These are phyloP conservation scores for Scyliorhinus canicula DNA, from an alignment of 2,797 vertebrate species.

Conservation along the genomic window DNA sequence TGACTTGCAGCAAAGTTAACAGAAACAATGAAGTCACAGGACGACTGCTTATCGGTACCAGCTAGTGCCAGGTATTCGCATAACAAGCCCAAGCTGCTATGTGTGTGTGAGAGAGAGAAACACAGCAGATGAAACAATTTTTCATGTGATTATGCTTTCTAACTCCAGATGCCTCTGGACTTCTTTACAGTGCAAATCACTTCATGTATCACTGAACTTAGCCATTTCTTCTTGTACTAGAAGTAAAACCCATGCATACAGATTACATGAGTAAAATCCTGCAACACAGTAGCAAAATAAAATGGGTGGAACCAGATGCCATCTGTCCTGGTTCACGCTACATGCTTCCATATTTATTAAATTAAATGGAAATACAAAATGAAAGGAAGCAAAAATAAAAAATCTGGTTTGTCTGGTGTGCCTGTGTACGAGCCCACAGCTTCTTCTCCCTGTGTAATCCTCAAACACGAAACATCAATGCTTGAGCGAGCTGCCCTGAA, in stretches of 20 bases:
- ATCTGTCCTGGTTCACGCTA: not conserved
- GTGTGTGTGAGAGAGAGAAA: constrained; percentile 17
- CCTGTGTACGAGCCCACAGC: not conserved
- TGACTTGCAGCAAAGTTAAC: constrained; percentile 52
- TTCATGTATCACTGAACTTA: constrained; percentile 38
- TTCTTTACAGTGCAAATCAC: constrained; percentile 36
- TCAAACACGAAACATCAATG: constrained; percentile 37
- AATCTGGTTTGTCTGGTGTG: not conserved
- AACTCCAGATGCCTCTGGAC: constrained; percentile 29
- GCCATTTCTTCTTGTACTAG: constrained; percentile 30
- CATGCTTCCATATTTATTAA: constrained; percentile 25
- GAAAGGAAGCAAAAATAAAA: constrained; percentile 7
- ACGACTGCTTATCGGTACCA: constrained; percentile 50
- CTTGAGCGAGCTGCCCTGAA: constrained; percentile 12
- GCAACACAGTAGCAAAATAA: constrained; percentile 30
- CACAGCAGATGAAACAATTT: constrained; percentile 35
- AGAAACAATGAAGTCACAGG: constrained; percentile 54
- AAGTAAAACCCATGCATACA: constrained; percentile 34
- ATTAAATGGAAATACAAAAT: constrained; percentile 21
- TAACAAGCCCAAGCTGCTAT: constrained; percentile 3
- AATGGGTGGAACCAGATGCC: constrained; percentile 30
- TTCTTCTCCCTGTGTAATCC: constrained; percentile 25
- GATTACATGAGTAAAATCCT: constrained; percentile 30
- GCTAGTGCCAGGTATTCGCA: constrained; percentile 42
- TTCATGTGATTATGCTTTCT: constrained; percentile 35